These are phyloP conservation scores for Parapristionchus giblindavisi DNA, from an alignment of 2,888 invertebrate genomes.

Conservation along the genomic window DNA sequence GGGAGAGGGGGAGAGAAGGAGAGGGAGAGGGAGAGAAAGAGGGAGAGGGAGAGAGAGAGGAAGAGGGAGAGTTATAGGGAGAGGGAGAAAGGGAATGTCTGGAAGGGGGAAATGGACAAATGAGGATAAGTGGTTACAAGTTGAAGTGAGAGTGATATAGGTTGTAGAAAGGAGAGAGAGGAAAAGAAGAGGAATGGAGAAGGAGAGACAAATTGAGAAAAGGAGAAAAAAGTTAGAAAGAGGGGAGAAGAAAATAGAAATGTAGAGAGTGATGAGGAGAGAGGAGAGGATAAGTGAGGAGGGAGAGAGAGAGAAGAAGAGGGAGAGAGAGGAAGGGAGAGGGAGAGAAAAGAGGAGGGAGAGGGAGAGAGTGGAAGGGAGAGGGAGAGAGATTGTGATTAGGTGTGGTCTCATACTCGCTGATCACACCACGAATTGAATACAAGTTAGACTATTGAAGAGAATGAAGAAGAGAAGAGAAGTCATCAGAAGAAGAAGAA, in stretches of 20 bases:
- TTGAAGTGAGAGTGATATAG: background rate
- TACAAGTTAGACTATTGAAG: too few relatives aligned
- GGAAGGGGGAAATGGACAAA: background rate
- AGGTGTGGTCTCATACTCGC: too few relatives aligned
- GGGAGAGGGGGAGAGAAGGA: background rate
- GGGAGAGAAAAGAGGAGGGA: background rate
- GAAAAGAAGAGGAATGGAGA: background rate
- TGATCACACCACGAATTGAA: too few relatives aligned
- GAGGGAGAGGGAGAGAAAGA: background rate
- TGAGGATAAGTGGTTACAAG: background rate
- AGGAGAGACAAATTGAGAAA: background rate
- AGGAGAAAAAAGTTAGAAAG: slow-evolving; percentile 13
- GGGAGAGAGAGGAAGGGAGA: background rate
- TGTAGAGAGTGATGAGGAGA: background rate
- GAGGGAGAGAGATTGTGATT: background rate
- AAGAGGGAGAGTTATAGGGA: background rate
- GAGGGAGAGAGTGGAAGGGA: too few relatives aligned
- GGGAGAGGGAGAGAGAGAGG: background rate
- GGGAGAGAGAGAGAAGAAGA: slow-evolving; percentile 3
- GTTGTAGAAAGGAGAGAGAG: slow-evolving; percentile 18
- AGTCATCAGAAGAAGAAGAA: background rate
- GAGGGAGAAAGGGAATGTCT: background rate
- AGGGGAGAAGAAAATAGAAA: background rate
- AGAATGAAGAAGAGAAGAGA: background rate
- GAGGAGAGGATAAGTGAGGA: slow-evolving; percentile 1